A percentile compares a stretch with the other conserved stretches of the same genome.
These are phyloP conservation scores for Coreius guichenoti DNA, from an alignment of 2,797 vertebrate genomes.

Conservation along the genomic window DNA sequence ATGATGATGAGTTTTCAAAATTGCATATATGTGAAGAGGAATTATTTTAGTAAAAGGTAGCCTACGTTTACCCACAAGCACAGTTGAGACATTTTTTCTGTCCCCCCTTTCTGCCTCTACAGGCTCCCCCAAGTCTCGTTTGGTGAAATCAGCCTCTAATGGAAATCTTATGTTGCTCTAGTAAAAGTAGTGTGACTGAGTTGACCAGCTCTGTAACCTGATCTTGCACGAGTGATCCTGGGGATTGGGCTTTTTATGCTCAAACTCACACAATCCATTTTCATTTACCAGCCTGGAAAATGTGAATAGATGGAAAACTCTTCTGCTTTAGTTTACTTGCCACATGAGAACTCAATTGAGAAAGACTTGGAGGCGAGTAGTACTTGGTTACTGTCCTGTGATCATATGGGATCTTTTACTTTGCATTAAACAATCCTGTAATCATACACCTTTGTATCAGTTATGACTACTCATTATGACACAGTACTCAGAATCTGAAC, in stretches of 20 bases:
- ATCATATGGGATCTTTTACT: neutral
- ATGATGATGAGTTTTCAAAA: neutral
- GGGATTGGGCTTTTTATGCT: constrained; percentile 16
- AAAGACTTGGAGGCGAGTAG: neutral
- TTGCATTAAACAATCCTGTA: neutral
- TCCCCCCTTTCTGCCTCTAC: neutral
- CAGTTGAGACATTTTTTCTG: neutral
- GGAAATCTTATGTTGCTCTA: constrained; percentile 33
- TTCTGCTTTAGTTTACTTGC: constrained; percentile 14
- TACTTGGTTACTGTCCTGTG: neutral
- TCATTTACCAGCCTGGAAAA: constrained; percentile 44
- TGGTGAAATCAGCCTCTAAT: constrained; percentile 21
- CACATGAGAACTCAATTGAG: constrained; percentile 3
- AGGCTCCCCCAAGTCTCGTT: constrained; percentile 31
- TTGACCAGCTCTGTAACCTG: constrained; percentile 29
- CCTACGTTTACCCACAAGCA: neutral
- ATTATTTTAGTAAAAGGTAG: neutral
- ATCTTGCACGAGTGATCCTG: constrained; percentile 19
- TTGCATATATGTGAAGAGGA: neutral
- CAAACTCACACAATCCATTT: constrained; percentile 19
- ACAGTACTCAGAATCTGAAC: too few species aligned
- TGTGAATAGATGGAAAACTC: constrained; percentile 43
- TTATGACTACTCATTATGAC: neutral
- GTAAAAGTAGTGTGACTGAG: constrained; percentile 17
- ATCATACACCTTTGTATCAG: constrained; percentile 8